Percentiles rank a stretch among this genome's conserved stretches.
phyloP scores from a whole-genome alignment of 1,140 invertebrate genomes.

The Solenopsis fugax region DNA sequence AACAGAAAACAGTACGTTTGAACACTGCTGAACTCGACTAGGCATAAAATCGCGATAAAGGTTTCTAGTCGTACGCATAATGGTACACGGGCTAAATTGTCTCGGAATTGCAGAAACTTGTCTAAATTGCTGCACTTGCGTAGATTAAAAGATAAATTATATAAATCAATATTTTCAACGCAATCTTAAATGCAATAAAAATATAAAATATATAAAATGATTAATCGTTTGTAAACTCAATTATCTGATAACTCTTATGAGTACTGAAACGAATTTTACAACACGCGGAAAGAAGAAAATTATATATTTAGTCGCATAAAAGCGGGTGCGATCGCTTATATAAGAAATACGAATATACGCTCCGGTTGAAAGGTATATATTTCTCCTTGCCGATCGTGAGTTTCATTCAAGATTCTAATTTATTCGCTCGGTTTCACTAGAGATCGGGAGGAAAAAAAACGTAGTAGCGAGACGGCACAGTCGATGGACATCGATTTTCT shows the following conservation, averaged over 20 bases:
- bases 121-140: background rate
- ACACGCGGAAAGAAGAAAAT: background rate
- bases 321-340: background rate
- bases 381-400: background rate
- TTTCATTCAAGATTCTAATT: constrained; percentile 51
- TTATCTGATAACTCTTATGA: background rate
- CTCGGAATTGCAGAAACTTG: background rate
- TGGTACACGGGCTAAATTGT: background rate
- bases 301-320: background rate
- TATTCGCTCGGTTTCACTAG: constrained; percentile 36
- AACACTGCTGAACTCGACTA: constrained; percentile 12
- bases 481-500: constrained; percentile 60
- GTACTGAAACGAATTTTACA: background rate
- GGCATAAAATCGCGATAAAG: constrained; percentile 27
- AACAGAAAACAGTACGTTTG: constrained; percentile 46
- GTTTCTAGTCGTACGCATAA: constrained; percentile 10
- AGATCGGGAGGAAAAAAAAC: constrained; percentile 7
- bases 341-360: background rate
- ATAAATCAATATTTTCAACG: background rate
- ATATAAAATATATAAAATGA: background rate
- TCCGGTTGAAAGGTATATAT: constrained; percentile 4
- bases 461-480: constrained; percentile 25
- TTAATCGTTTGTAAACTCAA: background rate
- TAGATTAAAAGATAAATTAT: background rate
- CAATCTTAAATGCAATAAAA: background rate